These are phyloP conservation scores for Sigmodon hispidus DNA, from an alignment of 2,113 vertebrate genomes.

Conservation along the genomic window DNA sequence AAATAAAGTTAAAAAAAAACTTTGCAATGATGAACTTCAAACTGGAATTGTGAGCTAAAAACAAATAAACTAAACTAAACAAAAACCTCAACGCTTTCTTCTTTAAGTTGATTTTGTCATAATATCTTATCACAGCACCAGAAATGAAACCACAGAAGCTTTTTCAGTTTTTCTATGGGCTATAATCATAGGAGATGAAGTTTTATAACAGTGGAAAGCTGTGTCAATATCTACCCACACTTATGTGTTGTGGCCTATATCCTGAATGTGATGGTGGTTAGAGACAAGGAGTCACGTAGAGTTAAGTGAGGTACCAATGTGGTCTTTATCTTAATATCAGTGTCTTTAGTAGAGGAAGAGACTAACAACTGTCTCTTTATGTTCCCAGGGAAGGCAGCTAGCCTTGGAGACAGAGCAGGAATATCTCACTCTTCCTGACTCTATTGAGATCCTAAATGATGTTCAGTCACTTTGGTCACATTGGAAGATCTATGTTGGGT, in stretches of 20 bases:
- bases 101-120: neutral
- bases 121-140: neutral
- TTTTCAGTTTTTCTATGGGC: neutral
- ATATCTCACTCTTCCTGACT: neutral
- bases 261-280: neutral
- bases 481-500: neutral
- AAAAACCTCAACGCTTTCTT: neutral
- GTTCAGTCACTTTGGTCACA: neutral
- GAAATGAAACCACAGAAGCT: neutral
- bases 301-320: neutral
- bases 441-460: fast-evolving
- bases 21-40: neutral
- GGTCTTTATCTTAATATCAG: neutral
- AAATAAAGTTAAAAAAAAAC: no score
- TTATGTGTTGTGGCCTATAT: no score
- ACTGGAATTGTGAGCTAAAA: no score
- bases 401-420: neutral
- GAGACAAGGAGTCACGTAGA: neutral
- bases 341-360: neutral
- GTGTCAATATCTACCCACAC: neutral
- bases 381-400: neutral
- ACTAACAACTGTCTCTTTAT: neutral
- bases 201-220: neutral
- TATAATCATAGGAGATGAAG: neutral
- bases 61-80: neutral